These are phyloP conservation scores for Stenurella melanura DNA, from an alignment of 2,888 invertebrate species.

Conservation along the genomic window DNA sequence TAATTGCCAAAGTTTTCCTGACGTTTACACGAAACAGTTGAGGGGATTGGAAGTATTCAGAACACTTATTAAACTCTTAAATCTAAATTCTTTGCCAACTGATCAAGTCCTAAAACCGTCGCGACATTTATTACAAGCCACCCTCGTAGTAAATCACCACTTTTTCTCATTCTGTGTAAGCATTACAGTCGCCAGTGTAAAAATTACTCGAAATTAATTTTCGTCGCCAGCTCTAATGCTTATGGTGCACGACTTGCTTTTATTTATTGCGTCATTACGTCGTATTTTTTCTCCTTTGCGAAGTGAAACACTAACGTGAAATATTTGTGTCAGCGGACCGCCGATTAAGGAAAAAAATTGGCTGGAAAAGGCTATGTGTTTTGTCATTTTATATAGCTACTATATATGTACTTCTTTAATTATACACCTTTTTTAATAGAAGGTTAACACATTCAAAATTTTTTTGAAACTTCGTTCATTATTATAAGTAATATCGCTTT, in stretches of 20 bases:
- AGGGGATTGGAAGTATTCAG: constrained; percentile 49
- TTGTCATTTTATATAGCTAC: neutral
- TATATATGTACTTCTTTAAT: constrained; percentile 4
- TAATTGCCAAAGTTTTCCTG: constrained; percentile 13
- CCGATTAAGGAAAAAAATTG: constrained; percentile 27
- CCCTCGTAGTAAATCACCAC: constrained; percentile 65
- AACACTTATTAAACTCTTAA: constrained; percentile 65
- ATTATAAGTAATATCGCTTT: neutral
- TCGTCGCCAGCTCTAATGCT: constrained; percentile 48
- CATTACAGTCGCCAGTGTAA: constrained; percentile 60
- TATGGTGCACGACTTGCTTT: constrained; percentile 38
- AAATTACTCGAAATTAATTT: constrained; percentile 68
- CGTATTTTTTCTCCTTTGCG: constrained; percentile 30
- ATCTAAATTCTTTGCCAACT: constrained; percentile 65
- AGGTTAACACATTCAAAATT: neutral
- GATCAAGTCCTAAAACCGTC: constrained; percentile 68
- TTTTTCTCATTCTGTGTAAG: constrained; percentile 63
- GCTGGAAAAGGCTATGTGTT: neutral
- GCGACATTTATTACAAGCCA: constrained; percentile 67
- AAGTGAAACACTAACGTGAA: constrained; percentile 24
- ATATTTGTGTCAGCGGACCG: constrained; percentile 16
- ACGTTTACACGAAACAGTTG: constrained; percentile 4
- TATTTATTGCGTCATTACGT: constrained; percentile 48
- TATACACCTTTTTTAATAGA: neutral
- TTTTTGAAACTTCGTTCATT: neutral